Conservation (phyloP, 2,113 vertebrate species). For the Mormyrus iriodes region DNA sequence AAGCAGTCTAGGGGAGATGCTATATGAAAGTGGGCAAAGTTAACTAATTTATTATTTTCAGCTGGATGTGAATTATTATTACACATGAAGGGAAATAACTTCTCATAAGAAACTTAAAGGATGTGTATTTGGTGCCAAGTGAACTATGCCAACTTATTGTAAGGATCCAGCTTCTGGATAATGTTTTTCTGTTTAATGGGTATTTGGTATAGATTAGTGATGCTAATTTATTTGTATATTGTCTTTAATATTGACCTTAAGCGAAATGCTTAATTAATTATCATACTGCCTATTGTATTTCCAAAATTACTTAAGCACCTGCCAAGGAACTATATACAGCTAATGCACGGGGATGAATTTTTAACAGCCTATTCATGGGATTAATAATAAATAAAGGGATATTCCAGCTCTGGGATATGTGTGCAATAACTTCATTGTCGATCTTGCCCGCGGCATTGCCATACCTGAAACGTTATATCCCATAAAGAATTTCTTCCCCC, state of each 20-base stretch:
- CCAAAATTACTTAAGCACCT: background rate
- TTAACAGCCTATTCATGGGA: background rate
- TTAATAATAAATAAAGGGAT: conserved; percentile 21
- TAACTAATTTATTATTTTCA: background rate
- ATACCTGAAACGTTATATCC: conserved; percentile 20
- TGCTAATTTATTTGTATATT: background rate
- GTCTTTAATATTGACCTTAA: background rate
- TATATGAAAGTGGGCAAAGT: background rate
- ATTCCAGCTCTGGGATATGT: conserved; percentile 11
- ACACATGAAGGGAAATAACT: background rate
- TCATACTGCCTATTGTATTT: background rate
- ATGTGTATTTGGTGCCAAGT: background rate
- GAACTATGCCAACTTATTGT: background rate
- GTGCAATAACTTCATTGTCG: conserved; percentile 9
- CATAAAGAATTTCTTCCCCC: conserved; percentile 13
- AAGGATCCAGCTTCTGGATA: background rate
- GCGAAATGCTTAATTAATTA: conserved; percentile 11
- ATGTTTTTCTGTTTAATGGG: background rate
- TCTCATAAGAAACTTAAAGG: background rate
- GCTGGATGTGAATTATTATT: background rate
- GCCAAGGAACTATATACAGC: background rate
- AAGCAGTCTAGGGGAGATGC: background rate
- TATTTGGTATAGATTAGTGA: background rate
- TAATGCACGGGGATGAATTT: background rate
- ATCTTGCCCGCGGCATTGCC: conserved; percentile 10